Base-by-base conservation (phyloP, 2,113 vertebrate species). In the Rutilus rutilus region DNA sequence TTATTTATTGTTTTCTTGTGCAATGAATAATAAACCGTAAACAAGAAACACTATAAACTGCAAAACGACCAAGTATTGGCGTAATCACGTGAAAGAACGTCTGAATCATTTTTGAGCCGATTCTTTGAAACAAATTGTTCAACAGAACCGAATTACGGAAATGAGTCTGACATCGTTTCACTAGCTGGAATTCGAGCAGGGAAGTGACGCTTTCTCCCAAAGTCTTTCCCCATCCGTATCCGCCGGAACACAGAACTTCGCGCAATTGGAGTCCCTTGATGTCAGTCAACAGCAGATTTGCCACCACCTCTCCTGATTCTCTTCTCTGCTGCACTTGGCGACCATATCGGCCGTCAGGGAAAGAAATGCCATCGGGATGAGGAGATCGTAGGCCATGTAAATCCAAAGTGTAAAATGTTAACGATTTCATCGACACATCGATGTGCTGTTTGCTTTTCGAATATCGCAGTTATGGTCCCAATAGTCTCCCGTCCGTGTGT, bases 261-360 rank as follows among this genome's bases (percentile, higher is more conserved):
- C 14, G 73, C 60, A 74, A 88, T 88, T 88, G 87, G 87, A 88
- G 78, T 83, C 47, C 9, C 45, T 54, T 52, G 39, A 82, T 85
- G 87, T 88, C 74, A 78, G 27, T 87, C 74, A 75, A 3, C 47
- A 57, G 57, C 54, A 47, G 69, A 54, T 83, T 69, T 73, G 83
- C 19, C 65, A 64, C 60, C 36, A 71, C 52, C 47, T 69, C 78
- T 82, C 82, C 78, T 60, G 78, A 83, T 85, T 86, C 80, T 50
- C 45, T 78, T 82, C 75, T 75, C 65, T 86, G 65, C 87, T 84
- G 67, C 85, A 84, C 87, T 83, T 74, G 85, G 82, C 83, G 67
- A 87, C 83, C 85, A 87, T 87, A 88, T 81, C 85, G 85, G 89
- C 89, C 87, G 87, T 78, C 87, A 88, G 86, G 84, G 86, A 86